Percentiles rank a stretch among this genome's conserved stretches.
Conservation (phyloP, 1,140 invertebrate species). For the Sinella curviseta region DNA sequence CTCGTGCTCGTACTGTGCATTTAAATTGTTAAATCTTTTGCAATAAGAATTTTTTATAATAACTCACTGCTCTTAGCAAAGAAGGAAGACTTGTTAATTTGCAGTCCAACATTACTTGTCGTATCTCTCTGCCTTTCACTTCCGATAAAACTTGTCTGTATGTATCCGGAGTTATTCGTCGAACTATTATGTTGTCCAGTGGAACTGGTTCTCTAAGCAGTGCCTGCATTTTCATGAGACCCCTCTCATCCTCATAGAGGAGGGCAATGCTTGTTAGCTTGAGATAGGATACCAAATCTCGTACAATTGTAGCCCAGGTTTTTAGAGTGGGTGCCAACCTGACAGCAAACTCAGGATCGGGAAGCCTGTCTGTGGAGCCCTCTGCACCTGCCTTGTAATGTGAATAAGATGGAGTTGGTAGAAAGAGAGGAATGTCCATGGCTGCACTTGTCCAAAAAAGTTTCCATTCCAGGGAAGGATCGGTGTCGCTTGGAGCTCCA, state of each 20-base stretch:
- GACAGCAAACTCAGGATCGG: slow-evolving; percentile 38
- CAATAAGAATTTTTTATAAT: background rate
- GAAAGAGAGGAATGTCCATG: slow-evolving; percentile 40
- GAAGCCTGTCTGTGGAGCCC: background rate
- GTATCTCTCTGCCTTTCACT: slow-evolving; percentile 43
- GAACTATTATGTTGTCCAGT: slow-evolving; percentile 37
- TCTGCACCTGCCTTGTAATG: slow-evolving; percentile 21
- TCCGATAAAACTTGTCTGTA: slow-evolving; percentile 36
- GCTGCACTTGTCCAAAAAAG: slow-evolving; percentile 42
- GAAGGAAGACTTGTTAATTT: slow-evolving; percentile 36
- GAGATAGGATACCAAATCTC: slow-evolving; percentile 25
- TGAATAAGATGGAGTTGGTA: slow-evolving; percentile 34
- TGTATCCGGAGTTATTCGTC: slow-evolving; percentile 31
- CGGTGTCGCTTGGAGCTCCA: slow-evolving; percentile 31
- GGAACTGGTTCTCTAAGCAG: slow-evolving; percentile 38
- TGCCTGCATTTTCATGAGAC: slow-evolving; percentile 45
- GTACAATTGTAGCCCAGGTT: slow-evolving; percentile 23
- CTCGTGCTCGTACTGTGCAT: no score
- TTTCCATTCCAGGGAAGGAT: slow-evolving; percentile 43
- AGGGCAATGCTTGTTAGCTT: slow-evolving; percentile 34
- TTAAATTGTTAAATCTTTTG: background rate
- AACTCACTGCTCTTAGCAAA: slow-evolving; percentile 30
- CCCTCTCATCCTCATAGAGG: slow-evolving; percentile 45
- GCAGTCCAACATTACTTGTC: slow-evolving; percentile 45
- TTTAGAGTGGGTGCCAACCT: slow-evolving; percentile 31